Evolutionary conservation across 2,888 invertebrate species (phyloP).

Genomic region (Apamea monoglypha): DNA sequence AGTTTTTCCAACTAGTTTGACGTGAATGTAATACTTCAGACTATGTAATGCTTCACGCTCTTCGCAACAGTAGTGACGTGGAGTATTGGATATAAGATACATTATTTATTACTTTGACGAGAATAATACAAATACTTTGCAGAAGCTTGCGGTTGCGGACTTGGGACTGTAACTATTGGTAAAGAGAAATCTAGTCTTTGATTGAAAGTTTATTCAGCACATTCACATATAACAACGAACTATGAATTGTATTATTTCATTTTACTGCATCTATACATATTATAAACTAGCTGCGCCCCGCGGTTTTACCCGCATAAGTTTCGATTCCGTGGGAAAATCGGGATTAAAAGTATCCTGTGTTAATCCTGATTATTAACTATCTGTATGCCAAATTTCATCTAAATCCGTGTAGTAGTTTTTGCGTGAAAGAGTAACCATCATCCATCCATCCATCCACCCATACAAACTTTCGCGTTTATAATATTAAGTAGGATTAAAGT

Average conservation of each 20-base stretch:
- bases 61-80: constrained; percentile 45
- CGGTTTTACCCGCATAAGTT: no score
- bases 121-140: constrained; percentile 15
- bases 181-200: constrained; percentile 41
- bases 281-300: neutral
- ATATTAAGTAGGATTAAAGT: no score
- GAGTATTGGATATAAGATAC: constrained; percentile 10
- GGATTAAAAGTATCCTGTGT: no score
- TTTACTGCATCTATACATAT: neutral
- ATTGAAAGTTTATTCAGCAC: constrained; percentile 35
- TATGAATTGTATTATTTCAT: constrained; percentile 5
- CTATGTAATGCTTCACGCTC: constrained; percentile 51
- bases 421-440: no score
- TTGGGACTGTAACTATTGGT: constrained; percentile 15
- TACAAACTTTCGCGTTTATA: no score
- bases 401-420: no score
- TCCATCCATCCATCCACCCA: no score
- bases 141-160: constrained; percentile 37
- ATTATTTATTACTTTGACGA: constrained; percentile 11
- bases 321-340: no score
- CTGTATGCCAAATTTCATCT: no score
- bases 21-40: constrained; percentile 56
- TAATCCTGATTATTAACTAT: no score
- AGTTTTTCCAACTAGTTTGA: constrained; percentile 53
- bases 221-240: neutral